Percentiles rank a stretch among this genome's conserved stretches.
Evolutionary conservation across 2,113 vertebrate species (phyloP).

Genomic region (Corvus hawaiiensis): DNA sequence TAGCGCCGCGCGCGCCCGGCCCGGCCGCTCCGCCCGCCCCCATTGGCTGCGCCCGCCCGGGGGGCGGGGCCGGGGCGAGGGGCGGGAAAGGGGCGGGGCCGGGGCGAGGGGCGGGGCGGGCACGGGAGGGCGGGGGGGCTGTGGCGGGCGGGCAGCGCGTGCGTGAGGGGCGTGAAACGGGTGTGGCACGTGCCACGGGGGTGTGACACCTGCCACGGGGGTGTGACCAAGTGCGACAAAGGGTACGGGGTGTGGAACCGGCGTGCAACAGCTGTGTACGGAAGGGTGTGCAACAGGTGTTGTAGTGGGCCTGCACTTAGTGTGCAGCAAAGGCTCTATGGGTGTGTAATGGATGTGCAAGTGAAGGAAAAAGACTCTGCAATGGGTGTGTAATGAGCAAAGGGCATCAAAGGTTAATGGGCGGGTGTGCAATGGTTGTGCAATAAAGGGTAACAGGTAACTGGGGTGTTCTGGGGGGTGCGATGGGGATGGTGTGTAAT

Average conservation of each 20-base stretch:
- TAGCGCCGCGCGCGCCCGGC: no score
- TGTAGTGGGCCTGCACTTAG: no score
- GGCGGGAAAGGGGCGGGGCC: no score
- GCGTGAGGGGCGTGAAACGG: neutral
- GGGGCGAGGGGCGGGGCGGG: neutral
- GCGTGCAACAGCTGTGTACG: neutral
- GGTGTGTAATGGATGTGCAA: no score
- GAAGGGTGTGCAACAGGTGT: neutral
- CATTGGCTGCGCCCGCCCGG: no score
- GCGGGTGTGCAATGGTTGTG: neutral
- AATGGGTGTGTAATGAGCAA: neutral
- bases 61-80: no score
- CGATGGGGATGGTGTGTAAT: no score
- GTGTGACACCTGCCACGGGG: fast-evolving
- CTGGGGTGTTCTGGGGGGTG: neutral
- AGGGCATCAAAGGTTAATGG: neutral
- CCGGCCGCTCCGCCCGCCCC: no score
- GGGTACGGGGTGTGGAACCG: neutral
- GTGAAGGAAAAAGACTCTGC: neutral
- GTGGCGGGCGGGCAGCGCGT: fast-evolving
- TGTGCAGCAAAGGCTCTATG: neutral
- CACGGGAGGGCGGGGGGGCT: neutral
- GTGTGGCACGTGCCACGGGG: neutral
- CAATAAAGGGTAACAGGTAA: neutral
- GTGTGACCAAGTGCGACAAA: neutral